Evolutionary conservation across 2,797 vertebrate species (phyloP).

Genomic region (Pseudomugil tenellus): DNA sequence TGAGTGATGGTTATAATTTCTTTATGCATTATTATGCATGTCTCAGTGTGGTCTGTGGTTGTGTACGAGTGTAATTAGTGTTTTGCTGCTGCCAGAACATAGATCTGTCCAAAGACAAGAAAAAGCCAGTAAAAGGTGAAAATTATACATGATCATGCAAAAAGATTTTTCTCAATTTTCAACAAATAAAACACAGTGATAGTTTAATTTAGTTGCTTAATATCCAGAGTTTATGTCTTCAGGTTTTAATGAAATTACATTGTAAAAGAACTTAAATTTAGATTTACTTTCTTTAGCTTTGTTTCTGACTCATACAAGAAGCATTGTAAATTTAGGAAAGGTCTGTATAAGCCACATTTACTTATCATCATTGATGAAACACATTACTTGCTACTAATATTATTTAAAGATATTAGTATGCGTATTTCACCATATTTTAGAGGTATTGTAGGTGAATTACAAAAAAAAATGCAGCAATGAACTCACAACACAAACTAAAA

Average conservation of each 20-base stretch:
- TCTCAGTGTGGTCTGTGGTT: neutral
- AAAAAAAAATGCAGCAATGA: neutral
- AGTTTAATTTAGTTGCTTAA: neutral
- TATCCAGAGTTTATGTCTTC: neutral
- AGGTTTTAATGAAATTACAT: neutral
- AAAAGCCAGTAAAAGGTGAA: constrained; percentile 7
- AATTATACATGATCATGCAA: constrained; percentile 6
- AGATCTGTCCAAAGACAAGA: constrained; percentile 46
- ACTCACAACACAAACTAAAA: neutral
- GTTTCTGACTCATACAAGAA: neutral
- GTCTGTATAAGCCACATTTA: neutral
- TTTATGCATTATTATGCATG: constrained; percentile 16
- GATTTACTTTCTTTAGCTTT: neutral
- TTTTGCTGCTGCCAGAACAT: constrained; percentile 30
- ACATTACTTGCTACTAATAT: neutral
- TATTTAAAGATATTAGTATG: neutral
- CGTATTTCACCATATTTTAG: neutral
- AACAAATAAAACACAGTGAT: neutral
- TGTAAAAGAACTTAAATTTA: neutral
- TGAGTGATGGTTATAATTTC: neutral
- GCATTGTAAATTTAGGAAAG: neutral
- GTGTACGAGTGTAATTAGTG: constrained; percentile 38
- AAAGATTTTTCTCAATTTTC: neutral
- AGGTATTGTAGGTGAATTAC: neutral
- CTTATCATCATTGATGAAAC: neutral